phyloP scores from a whole-genome alignment of 2,797 vertebrate species.

The Synanceia verrucosa region DNA sequence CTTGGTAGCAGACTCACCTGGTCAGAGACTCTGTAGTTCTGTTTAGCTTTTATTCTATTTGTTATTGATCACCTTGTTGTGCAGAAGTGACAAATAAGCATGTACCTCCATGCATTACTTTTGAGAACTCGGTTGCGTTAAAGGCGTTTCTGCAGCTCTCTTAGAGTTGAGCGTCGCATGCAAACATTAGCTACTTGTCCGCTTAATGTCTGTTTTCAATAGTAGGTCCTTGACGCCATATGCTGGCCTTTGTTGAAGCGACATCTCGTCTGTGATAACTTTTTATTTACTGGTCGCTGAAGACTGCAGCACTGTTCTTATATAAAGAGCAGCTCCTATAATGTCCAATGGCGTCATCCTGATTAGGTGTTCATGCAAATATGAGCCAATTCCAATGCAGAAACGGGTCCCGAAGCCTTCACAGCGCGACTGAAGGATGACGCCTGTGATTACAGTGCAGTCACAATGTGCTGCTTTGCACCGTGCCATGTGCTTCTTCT shows the following conservation, averaged over 20 bases:
- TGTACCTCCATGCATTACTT: too few relatives aligned
- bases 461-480: constrained; percentile 12
- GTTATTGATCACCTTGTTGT: too few relatives aligned
- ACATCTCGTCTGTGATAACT: background rate
- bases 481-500: constrained; percentile 9
- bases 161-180: background rate
- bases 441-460: background rate
- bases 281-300: background rate
- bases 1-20: too few relatives aligned
- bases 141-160: too few relatives aligned
- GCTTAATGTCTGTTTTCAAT: background rate
- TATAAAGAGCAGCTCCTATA: background rate
- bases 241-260: background rate
- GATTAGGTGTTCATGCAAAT: constrained; percentile 9
- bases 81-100: too few relatives aligned
- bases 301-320: background rate
- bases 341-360: constrained; percentile 2
- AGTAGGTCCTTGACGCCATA: background rate
- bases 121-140: too few relatives aligned
- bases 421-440: background rate
- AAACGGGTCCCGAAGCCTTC: constrained; percentile 6
- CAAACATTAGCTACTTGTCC: background rate
- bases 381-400: background rate
- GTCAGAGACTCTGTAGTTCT: too few relatives aligned
- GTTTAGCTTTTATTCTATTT: too few relatives aligned